Evolutionary conservation across 2,113 vertebrate genomes (phyloP).

Genomic region (Apistogramma diplotaenia): DNA sequence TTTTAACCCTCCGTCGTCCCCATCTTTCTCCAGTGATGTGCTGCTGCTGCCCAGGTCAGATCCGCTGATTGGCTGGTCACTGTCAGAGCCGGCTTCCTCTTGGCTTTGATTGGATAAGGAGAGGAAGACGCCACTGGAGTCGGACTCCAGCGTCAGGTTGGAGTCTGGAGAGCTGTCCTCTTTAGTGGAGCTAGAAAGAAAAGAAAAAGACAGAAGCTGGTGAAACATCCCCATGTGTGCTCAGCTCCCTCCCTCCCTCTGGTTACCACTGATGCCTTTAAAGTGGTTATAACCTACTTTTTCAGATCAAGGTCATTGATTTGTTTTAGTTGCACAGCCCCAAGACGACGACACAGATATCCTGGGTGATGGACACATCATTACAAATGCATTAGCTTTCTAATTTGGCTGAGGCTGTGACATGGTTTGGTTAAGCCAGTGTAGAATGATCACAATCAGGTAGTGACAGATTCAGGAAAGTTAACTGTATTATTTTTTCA

Average conservation of each 20-base stretch:
- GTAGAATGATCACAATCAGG: neutral
- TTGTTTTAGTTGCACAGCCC: conserved; percentile 4
- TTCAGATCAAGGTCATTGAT: conserved; percentile 8
- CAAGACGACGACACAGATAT: neutral
- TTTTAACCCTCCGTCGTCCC: conserved; percentile 57
- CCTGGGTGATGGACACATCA: neutral
- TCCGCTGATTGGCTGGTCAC: conserved; percentile 70
- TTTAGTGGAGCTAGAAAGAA: conserved; percentile 58
- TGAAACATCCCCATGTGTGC: neutral
- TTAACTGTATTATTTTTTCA: neutral
- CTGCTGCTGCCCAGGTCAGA: conserved; percentile 71
- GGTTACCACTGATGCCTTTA: neutral
- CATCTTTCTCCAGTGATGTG: conserved; percentile 69
- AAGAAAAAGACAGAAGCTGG: conserved; percentile 15
- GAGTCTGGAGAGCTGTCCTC: conserved; percentile 78
- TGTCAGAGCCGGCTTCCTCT: conserved; percentile 70
- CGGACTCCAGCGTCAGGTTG: conserved; percentile 73
- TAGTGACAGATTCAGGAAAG: neutral
- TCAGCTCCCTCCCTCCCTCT: neutral
- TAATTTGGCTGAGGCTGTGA: neutral
- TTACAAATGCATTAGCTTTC: conserved; percentile 1
- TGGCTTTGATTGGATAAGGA: conserved; percentile 76
- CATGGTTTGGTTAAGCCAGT: neutral
- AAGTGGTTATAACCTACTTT: conserved; percentile 1
- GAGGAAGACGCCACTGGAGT: conserved; percentile 78